These are phyloP conservation scores for Nycteola revayana DNA, from an alignment of 2,888 invertebrate genomes.

Conservation along the genomic window DNA sequence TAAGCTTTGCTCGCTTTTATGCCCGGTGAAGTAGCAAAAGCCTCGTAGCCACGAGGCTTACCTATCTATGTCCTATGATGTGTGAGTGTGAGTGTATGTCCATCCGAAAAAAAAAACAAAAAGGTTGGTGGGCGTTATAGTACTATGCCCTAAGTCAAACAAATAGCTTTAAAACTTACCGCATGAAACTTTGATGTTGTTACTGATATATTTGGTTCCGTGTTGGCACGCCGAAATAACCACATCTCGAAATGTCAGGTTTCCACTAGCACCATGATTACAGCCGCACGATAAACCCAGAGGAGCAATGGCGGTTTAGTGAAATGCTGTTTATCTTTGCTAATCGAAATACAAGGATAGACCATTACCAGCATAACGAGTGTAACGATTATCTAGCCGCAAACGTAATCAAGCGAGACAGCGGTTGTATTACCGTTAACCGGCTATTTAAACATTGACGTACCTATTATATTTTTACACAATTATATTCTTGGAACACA, in stretches of 20 bases:
- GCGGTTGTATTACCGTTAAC: slow-evolving; percentile 11
- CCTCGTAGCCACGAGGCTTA: no score
- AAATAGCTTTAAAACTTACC: slow-evolving; percentile 40
- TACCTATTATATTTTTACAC: no score
- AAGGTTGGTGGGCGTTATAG: no score
- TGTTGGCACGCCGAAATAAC: slow-evolving; percentile 57
- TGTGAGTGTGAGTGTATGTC: no score
- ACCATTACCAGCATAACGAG: slow-evolving; percentile 52
- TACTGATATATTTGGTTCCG: slow-evolving; percentile 47
- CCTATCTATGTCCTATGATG: no score
- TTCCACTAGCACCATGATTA: slow-evolving; percentile 6
- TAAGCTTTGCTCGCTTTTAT: no score
- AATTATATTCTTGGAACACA: no score
- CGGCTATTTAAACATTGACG: no score
- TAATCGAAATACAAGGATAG: slow-evolving; percentile 51
- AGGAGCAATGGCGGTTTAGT: slow-evolving; percentile 20
- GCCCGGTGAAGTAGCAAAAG: no score
- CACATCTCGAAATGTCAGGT: slow-evolving; percentile 47
- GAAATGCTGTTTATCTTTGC: slow-evolving; percentile 31
- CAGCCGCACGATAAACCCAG: slow-evolving; percentile 17
- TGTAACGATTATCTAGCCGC: slow-evolving; percentile 34
- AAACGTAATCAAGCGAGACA: slow-evolving; percentile 12
- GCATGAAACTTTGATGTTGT: slow-evolving; percentile 36
- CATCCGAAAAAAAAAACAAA: no score
- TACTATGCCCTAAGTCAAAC: no score